Percentiles rank a stretch among this genome's conserved stretches.
These are phyloP conservation scores for Herpetotheres cachinnans DNA, from an alignment of 2,113 vertebrate species.

Conservation along the genomic window DNA sequence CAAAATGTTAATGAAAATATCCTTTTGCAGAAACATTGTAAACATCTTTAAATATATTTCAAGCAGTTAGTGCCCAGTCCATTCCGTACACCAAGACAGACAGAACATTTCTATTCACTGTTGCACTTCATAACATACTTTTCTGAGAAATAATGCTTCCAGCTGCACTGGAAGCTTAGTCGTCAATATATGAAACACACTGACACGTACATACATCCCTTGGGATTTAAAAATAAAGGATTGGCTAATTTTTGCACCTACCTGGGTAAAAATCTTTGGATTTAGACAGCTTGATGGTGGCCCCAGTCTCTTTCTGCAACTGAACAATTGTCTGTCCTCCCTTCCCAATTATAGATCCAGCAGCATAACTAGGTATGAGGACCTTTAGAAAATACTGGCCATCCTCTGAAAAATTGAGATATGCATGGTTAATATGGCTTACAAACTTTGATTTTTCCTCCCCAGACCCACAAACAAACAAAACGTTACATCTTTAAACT, in stretches of 20 bases:
- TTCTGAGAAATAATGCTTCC: not conserved
- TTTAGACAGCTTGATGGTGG: slow-evolving; percentile 90
- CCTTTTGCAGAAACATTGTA: not conserved
- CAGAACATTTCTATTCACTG: slow-evolving; percentile 23
- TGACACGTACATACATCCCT: slow-evolving; percentile 5
- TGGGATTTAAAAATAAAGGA: slow-evolving; percentile 60
- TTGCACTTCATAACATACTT: slow-evolving; percentile 19
- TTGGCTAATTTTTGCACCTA: slow-evolving; percentile 74
- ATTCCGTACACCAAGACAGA: not conserved
- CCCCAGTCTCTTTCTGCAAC: slow-evolving; percentile 89
- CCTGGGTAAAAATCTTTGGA: slow-evolving; percentile 93
- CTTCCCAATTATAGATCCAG: slow-evolving; percentile 92
- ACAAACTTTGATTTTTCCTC: slow-evolving; percentile 6
- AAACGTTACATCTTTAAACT: slow-evolving; percentile 24
- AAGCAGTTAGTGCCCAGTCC: not conserved
- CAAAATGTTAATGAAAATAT: not conserved
- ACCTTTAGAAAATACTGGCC: slow-evolving; percentile 92
- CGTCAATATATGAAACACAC: slow-evolving; percentile 27
- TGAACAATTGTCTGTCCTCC: slow-evolving; percentile 91
- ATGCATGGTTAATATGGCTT: slow-evolving; percentile 67
- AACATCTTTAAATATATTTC: not conserved
- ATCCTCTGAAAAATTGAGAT: slow-evolving; percentile 86
- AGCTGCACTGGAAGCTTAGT: slow-evolving; percentile 17
- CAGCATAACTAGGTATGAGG: slow-evolving; percentile 91
- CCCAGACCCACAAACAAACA: slow-evolving; percentile 55